phyloP scores from a whole-genome alignment of 2,797 vertebrate genomes.

The Remorina albescens region DNA sequence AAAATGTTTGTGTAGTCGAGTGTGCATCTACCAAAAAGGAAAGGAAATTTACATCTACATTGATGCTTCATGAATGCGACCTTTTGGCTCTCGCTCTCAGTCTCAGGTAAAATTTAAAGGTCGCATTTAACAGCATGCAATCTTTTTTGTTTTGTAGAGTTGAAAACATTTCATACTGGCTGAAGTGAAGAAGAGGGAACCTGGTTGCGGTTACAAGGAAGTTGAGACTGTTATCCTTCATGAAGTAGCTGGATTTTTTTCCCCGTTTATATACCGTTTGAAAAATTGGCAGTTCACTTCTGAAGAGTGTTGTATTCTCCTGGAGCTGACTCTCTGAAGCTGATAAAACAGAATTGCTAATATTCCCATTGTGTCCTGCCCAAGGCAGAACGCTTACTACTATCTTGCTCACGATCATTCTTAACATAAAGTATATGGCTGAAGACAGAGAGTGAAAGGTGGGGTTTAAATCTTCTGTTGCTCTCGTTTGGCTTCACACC shows the following conservation, averaged over 20 bases:
- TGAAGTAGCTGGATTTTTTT: neutral
- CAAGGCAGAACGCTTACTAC: conserved; percentile 15
- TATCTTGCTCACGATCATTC: conserved; percentile 30
- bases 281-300: conserved; percentile 19
- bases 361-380: conserved; percentile 29
- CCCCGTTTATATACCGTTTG: conserved; percentile 11
- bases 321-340: conserved; percentile 23
- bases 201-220: neutral
- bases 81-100: neutral
- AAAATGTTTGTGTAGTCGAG: neutral
- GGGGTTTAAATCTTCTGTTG: conserved; percentile 26
- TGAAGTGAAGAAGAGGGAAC: neutral
- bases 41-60: neutral
- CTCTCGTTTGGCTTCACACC: conserved; percentile 10
- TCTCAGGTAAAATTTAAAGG: neutral
- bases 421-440: conserved; percentile 25
- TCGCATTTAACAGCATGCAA: neutral
- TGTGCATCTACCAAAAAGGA: neutral
- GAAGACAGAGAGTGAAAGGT: conserved; percentile 22
- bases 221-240: conserved; percentile 2
- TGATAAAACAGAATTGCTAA: conserved; percentile 40
- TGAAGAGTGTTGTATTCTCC: conserved; percentile 8
- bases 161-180: neutral
- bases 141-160: neutral
- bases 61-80: neutral